Evolutionary conservation across 1,140 invertebrate genomes (phyloP).

Genomic region (Eumaeus atala): DNA sequence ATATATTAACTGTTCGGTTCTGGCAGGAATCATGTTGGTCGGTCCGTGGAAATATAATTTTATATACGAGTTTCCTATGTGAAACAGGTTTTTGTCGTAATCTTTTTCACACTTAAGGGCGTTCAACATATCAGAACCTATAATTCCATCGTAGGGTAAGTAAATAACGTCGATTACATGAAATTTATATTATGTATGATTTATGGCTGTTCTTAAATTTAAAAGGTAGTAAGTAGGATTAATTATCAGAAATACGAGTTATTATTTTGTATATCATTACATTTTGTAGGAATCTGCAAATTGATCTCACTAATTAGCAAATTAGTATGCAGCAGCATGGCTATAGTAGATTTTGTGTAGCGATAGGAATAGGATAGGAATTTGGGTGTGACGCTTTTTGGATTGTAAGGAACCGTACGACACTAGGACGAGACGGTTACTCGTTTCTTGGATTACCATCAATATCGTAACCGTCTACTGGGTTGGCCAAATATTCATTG

Average conservation of each 20-base stretch:
- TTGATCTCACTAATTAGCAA: background rate
- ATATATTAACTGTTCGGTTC: constrained; percentile 25
- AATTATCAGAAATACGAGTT: too few species aligned
- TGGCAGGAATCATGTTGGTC: constrained; percentile 20
- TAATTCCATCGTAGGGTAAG: constrained; percentile 28
- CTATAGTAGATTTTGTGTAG: background rate
- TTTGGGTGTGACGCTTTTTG: constrained; percentile 9
- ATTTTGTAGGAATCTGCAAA: constrained; percentile 9
- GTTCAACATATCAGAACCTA: constrained; percentile 26
- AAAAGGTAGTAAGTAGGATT: too few species aligned
- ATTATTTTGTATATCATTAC: constrained; percentile 11
- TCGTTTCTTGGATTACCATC: constrained; percentile 16
- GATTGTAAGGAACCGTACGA: constrained; percentile 15
- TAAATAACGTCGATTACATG: constrained; percentile 27
- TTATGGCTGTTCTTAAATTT: too few species aligned
- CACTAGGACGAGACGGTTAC: constrained; percentile 20
- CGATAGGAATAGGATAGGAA: background rate
- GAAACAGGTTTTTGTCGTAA: constrained; percentile 14
- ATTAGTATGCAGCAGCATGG: too few species aligned
- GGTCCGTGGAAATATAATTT: constrained; percentile 24
- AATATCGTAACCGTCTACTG: constrained; percentile 4
- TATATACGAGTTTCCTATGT: constrained; percentile 10
- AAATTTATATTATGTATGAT: constrained; percentile 20
- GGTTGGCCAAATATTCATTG: background rate
- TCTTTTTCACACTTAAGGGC: constrained; percentile 15